Base-by-base conservation (phyloP, 2,797 vertebrate genomes). In the Cottoperca gobio region DNA sequence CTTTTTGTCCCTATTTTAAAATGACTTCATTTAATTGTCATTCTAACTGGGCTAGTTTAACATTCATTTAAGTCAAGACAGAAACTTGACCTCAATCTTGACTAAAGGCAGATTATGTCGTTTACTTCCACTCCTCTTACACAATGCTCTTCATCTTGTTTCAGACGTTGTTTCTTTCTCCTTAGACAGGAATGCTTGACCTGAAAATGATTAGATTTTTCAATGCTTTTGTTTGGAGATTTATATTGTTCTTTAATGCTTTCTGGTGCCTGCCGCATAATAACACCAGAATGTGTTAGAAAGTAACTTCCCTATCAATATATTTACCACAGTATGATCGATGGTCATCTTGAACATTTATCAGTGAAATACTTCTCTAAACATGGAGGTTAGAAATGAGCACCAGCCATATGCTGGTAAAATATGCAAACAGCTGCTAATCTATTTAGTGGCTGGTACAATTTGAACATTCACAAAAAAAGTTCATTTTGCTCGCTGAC, bases 1-100 rank as follows among this genome's bases (percentile, higher is more conserved):
- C 19, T 26, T 65, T 82, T 61, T 76, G 50, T 76, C 26, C 49
- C 12, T 6, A 14, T 71, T 75, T 69, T 60, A 45, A 75, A 70
- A 62, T 45, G 31, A 6, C 31, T 73, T 68, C n/a, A 68, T 79
- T 49, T 26, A 79, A 75, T 61, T 61, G 35, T 48, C 48, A 39
- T 65, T 79, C 17, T 50, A 21, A 68, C 35, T 37, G 50, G 2
- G 48, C 52, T 54, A 26, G 54, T 70, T 46, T 46, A 67, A 55
- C 39, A 63, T 71, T 6, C 3, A 62, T 35, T 63, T 9, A 45
- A 60, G 37, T 46, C 33, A 43, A 55, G 16, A 23, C 33, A 26
- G 35, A 45, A 63, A 49, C 24, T n/a, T 70, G 14, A 40, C 24
- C 65, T 28, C 3, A 45, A 42, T 52, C 16, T 26, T 58, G 24